These are phyloP conservation scores for Mormyrus proboscirostris DNA, from an alignment of 2,797 vertebrate species.

Conservation along the genomic window DNA sequence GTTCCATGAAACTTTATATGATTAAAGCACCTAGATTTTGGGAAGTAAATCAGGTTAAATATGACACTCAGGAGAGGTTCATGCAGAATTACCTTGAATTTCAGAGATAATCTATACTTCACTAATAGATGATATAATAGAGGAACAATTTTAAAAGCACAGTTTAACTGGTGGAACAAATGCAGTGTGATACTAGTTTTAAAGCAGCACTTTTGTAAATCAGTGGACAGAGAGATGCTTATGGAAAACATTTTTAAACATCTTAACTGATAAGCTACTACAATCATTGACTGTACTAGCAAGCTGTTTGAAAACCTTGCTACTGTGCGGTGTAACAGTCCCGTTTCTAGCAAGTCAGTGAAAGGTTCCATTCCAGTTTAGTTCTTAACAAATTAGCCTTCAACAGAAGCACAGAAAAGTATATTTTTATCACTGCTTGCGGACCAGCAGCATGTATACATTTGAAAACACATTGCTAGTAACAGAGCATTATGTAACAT, in stretches of 20 bases:
- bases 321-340: no score
- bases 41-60: constrained; percentile 9
- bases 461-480: background rate
- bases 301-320: background rate
- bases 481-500: background rate
- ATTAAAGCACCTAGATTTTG: constrained; percentile 6
- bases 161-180: background rate
- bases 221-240: background rate
- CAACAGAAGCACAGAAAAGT: background rate
- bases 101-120: background rate
- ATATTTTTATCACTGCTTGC: background rate
- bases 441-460: background rate
- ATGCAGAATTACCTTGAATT: background rate
- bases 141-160: background rate
- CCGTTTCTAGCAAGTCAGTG: background rate
- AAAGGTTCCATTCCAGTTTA: background rate
- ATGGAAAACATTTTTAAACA: background rate
- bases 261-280: background rate
- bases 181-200: background rate
- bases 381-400: background rate
- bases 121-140: background rate
- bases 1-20: background rate
- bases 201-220: background rate
- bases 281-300: background rate
- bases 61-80: background rate